phyloP scores from a whole-genome alignment of 2,888 invertebrate genomes.

The Exephanes ischioxanthus region DNA sequence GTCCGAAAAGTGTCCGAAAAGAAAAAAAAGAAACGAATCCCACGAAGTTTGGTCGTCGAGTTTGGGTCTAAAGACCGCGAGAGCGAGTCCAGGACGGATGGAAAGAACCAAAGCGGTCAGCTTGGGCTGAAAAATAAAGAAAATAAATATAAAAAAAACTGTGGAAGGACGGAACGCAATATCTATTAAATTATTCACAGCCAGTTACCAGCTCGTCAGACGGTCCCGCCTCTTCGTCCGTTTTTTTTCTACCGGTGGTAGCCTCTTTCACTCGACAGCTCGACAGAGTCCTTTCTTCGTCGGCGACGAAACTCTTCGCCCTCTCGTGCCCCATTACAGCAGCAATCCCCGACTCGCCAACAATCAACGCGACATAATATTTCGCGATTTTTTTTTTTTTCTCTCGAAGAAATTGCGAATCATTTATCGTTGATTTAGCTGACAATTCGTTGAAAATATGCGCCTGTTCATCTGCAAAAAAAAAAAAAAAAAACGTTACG shows the following conservation, averaged over 20 bases:
- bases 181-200: constrained; percentile 81
- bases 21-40: constrained; percentile 19
- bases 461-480: background rate
- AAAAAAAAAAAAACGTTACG: background rate
- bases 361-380: constrained; percentile 36
- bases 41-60: constrained; percentile 45
- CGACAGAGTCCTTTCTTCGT: constrained; percentile 67
- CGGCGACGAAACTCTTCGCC: constrained; percentile 58
- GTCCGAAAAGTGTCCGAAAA: constrained; percentile 1
- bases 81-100: constrained; percentile 34
- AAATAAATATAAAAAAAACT: constrained; percentile 34
- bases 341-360: constrained; percentile 26
- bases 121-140: constrained; percentile 43
- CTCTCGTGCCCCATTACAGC: constrained; percentile 36
- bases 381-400: constrained; percentile 30
- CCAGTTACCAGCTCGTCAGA: constrained; percentile 80
- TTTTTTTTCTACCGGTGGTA: constrained; percentile 68
- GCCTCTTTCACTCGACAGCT: constrained; percentile 54
- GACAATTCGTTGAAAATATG: constrained; percentile 3
- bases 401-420: constrained; percentile 34
- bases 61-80: constrained; percentile 48
- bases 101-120: constrained; percentile 46
- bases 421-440: background rate
- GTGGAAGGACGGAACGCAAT: constrained; percentile 72
- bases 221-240: constrained; percentile 74